Base-by-base conservation (phyloP, 2,888 invertebrate genomes). In the Gasteruption jaculator region DNA sequence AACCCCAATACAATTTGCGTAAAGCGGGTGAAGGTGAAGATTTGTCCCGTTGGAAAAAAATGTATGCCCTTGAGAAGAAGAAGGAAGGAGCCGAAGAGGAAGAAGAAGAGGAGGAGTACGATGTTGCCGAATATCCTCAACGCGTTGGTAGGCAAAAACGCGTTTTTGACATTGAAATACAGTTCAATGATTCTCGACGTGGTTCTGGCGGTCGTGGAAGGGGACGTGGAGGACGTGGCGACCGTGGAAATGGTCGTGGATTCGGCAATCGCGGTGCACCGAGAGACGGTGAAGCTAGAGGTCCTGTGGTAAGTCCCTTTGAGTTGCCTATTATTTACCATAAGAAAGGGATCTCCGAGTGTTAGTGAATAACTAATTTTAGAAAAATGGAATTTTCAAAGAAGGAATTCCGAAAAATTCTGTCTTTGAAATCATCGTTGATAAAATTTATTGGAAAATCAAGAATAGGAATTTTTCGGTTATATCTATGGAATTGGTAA, bases 21-120 rank as follows among this genome's bases (percentile, higher is more conserved):
- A 92, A 93, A 73, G 89, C 94, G 39, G 93, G 92, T 19, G 94
- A 95, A 73, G 95, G 94, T 29, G 92, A 91, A 65, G 91, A 91
- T 71, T 79, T 84, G 38, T 81, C 82, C 41, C 91, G 92, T 74
- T 94, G 93, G 93, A 93, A 92, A 74, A 91, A 87, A 65, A 86
- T 90, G 82, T 85, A 86, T 56, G 80, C 83, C 62, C 76, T 91
- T 45, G 85, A 84, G 71, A 82, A 79, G 65, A 85, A 85, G 62
- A 85, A 84, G 67, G 86, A 82, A 48, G 78, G 72, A 43, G 69
- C 67, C 14, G 82, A 81, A 11, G 80, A 81, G 10, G 85, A 84
- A 34, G 83, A 83, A 12, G 84, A 84, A 59, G 68, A 80, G 45
- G 81, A 82, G 54, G 86, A 82, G 58, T 87, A 87, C 56, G 79